Percentiles rank a stretch among this genome's conserved stretches.
Conservation (phyloP, 2,113 vertebrate species). For the Microtus ochrogaster region DNA sequence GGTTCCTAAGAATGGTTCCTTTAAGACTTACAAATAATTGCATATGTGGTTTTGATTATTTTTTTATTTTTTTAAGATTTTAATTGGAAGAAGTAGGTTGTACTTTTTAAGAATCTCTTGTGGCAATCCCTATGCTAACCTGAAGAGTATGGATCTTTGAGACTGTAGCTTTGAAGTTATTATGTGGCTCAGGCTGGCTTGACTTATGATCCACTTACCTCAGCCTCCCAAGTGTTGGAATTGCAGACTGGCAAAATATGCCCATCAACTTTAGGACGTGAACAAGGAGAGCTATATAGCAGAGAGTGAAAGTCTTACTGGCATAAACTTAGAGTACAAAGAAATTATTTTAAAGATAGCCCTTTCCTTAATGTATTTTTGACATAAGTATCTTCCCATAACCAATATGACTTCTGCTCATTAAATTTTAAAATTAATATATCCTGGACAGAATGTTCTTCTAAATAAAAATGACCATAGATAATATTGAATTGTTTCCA, state of each 20-base stretch:
- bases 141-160: neutral
- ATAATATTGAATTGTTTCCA: slow-evolving; percentile 29
- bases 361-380: slow-evolving; percentile 8
- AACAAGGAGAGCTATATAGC: too few relatives aligned
- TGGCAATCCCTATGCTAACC: neutral
- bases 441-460: slow-evolving; percentile 8
- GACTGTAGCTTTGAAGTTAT: neutral
- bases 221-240: neutral
- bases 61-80: neutral
- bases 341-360: slow-evolving; percentile 16
- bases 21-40: neutral
- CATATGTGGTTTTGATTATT: neutral
- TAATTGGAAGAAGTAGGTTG: neutral
- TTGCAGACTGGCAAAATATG: neutral
- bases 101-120: neutral
- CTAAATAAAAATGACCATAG: slow-evolving; percentile 49
- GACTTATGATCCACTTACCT: neutral
- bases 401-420: slow-evolving; percentile 50
- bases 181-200: neutral
- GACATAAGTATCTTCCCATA: slow-evolving; percentile 16
- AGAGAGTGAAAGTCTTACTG: neutral
- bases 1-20: neutral
- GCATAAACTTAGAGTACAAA: neutral
- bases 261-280: neutral
- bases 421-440: slow-evolving; percentile 68